These are phyloP conservation scores for Diarsia dahlii DNA, from an alignment of 2,888 invertebrate species.

Conservation along the genomic window DNA sequence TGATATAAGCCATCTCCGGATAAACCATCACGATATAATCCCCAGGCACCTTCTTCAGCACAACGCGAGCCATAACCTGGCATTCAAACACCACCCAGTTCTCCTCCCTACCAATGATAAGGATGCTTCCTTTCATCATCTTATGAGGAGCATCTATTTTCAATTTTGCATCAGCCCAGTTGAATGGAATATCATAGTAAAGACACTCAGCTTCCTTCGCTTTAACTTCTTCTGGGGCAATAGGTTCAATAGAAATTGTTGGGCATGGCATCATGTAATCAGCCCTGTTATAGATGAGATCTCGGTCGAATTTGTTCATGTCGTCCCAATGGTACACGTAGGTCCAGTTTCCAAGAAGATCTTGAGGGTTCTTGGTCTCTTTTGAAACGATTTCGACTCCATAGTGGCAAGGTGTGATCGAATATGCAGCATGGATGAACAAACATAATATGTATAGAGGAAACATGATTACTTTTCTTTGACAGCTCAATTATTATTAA, in stretches of 20 bases:
- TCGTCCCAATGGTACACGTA: conserved; percentile 56
- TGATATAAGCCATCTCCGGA: conserved; percentile 31
- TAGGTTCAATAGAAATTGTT: conserved; percentile 15
- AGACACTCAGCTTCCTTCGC: conserved; percentile 34
- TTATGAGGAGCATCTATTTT: conserved; percentile 29
- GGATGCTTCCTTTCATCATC: conserved; percentile 23
- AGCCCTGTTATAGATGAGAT: conserved; percentile 12
- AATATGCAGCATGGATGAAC: conserved; percentile 18
- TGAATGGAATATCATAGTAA: conserved; percentile 23
- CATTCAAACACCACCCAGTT: conserved; percentile 52
- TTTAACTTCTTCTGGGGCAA: conserved; percentile 24
- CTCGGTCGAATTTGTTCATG: conserved; percentile 20
- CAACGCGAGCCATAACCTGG: conserved; percentile 19
- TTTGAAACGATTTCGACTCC: conserved; percentile 33
- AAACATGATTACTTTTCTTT: conserved; percentile 17
- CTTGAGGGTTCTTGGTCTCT: conserved; percentile 12
- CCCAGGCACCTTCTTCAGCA: conserved; percentile 34
- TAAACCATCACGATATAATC: conserved; percentile 42
- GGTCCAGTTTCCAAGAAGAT: conserved; percentile 50
- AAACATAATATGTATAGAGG: conserved; percentile 21
- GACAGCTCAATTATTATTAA: too few relatives aligned
- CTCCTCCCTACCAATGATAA: conserved; percentile 40
- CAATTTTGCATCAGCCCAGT: conserved; percentile 51
- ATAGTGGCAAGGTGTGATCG: conserved; percentile 30
- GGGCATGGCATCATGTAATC: conserved; percentile 31